These are phyloP conservation scores for Megaleporinus macrocephalus DNA, from an alignment of 2,113 vertebrate genomes.

Conservation along the genomic window DNA sequence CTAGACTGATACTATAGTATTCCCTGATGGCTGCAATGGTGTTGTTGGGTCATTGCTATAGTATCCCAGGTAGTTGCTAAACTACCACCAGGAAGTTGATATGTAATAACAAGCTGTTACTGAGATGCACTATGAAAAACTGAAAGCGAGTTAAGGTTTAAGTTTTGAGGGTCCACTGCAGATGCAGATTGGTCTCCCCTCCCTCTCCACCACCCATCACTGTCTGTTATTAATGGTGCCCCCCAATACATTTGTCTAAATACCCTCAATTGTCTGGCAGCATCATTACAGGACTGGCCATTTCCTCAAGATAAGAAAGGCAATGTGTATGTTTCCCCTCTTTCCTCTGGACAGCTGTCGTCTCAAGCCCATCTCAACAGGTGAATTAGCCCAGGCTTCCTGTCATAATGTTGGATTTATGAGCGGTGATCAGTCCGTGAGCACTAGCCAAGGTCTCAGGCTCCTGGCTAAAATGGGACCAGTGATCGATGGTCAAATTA, in stretches of 20 bases:
- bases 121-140: too few species aligned
- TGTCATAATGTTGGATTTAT: constrained; percentile 51
- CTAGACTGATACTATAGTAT: too few species aligned
- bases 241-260: constrained; percentile 33
- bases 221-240: constrained; percentile 32
- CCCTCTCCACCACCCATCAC: not conserved
- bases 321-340: not conserved
- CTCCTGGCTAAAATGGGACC: constrained; percentile 30
- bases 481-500: constrained; percentile 42
- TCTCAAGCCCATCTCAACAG: constrained; percentile 29
- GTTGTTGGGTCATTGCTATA: too few species aligned
- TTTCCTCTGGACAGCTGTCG: not conserved
- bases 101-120: too few species aligned
- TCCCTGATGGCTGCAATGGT: too few species aligned
- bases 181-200: not conserved
- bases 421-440: constrained; percentile 42
- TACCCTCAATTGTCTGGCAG: constrained; percentile 27
- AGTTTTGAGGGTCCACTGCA: not conserved
- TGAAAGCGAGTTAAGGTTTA: too few species aligned
- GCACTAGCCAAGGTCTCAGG: constrained; percentile 23
- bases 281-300: constrained; percentile 13
- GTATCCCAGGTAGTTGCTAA: too few species aligned
- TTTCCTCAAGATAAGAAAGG: not conserved
- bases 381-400: constrained; percentile 32
- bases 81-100: too few species aligned